A percentile compares a stretch with the other conserved stretches of the same genome.
Conservation (phyloP, 1,140 invertebrate species). For the Protaetia brevitarsis region DNA sequence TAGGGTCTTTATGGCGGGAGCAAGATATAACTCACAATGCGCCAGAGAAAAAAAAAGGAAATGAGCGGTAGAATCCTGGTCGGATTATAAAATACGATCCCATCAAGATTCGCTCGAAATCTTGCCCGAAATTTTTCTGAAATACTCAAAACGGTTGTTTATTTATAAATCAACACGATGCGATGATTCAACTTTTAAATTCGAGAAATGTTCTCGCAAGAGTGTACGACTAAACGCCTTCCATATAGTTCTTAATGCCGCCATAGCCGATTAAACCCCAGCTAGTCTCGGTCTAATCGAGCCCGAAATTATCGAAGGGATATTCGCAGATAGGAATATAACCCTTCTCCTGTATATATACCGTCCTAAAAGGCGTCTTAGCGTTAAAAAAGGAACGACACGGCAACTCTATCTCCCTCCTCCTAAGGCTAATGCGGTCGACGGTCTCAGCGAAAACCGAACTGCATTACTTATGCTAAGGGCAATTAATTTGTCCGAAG, state of each 20-base stretch:
- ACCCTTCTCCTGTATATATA: not conserved
- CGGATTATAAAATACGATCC: too few relatives aligned
- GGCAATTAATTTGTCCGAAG: conserved; percentile 47
- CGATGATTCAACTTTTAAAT: too few relatives aligned
- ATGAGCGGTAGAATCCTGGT: conserved; percentile 16
- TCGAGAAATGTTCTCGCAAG: too few relatives aligned
- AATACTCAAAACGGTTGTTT: too few relatives aligned
- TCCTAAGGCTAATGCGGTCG: not conserved
- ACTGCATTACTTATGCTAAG: conserved; percentile 44
- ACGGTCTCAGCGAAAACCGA: conserved; percentile 21
- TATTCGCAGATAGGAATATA: too few relatives aligned
- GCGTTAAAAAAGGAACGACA: not conserved
- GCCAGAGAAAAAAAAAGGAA: conserved; percentile 33
- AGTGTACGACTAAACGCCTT: too few relatives aligned
- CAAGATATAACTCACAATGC: conserved; percentile 26
- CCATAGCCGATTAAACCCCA: not conserved
- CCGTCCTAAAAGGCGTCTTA: not conserved
- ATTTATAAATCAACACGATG: too few relatives aligned
- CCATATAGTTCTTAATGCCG: too few relatives aligned
- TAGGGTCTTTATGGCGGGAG: conserved; percentile 36
- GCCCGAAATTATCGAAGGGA: not conserved
- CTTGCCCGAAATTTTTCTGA: too few relatives aligned
- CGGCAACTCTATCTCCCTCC: not conserved
- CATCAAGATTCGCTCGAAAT: too few relatives aligned
- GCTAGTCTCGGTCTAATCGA: not conserved